Evolutionary conservation across 2,888 invertebrate species (phyloP).

Genomic region (Philaethria dido): DNA sequence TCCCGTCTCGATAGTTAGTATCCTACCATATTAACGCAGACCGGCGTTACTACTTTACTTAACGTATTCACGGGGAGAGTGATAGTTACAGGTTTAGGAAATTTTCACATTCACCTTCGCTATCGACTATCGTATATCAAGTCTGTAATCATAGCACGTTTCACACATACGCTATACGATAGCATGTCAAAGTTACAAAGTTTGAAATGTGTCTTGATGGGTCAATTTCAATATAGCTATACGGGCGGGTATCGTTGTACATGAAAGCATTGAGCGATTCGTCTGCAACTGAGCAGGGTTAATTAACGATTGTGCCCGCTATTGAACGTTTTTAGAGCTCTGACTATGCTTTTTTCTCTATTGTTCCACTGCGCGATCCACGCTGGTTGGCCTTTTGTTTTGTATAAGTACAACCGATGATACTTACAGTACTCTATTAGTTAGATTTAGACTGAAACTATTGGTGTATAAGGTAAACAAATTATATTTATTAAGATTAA

Average conservation of each 20-base stretch:
- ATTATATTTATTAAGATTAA: no score
- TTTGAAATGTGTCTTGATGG: neutral
- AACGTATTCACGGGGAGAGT: neutral
- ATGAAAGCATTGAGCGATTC: slow-evolving; percentile 19
- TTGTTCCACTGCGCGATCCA: slow-evolving; percentile 34
- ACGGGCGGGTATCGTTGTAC: neutral
- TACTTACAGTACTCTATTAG: slow-evolving; percentile 24
- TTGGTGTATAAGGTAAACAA: neutral
- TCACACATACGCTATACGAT: neutral
- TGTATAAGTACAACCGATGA: slow-evolving; percentile 27
- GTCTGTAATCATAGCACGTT: no score
- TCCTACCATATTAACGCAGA: neutral
- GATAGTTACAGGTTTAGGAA: neutral
- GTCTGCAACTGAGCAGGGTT: slow-evolving; percentile 35
- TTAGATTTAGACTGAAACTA: slow-evolving; percentile 18
- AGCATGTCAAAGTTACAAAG: slow-evolving; percentile 8
- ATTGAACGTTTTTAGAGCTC: slow-evolving; percentile 35
- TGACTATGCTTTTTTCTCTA: slow-evolving; percentile 37
- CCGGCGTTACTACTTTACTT: neutral
- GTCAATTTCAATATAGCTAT: slow-evolving; percentile 2
- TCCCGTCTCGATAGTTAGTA: neutral
- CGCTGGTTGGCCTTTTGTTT: slow-evolving; percentile 31
- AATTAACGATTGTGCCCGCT: slow-evolving; percentile 39
- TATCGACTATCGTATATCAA: neutral
- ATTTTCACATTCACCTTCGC: neutral